Base-by-base conservation (phyloP, 2,888 invertebrate genomes). In the Gastracanthus pulcherrimus region DNA sequence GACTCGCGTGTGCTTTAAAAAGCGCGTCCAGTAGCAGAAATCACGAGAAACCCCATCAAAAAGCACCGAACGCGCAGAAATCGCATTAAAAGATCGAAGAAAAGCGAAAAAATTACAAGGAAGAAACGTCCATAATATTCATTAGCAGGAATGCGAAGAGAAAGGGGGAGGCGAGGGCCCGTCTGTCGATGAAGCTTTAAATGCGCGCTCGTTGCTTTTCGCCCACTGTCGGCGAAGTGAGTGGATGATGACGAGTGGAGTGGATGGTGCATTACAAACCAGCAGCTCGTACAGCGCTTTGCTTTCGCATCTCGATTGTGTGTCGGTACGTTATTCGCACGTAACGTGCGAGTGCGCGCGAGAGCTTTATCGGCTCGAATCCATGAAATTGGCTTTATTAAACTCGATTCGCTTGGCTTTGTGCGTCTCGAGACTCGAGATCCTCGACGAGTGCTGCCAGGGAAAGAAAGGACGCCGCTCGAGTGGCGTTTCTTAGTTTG, bases 331-430 rank as follows among this genome's bases (percentile, higher is more conserved):
- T 9, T 1, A 16, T 36, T 13, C 31, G 11, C 48, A 26, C 58
- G 16, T 23, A 29, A 19, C 48, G 19, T 11, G 48, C 23, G 5
- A 29, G 16, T 36, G 2, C n/a, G n/a, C 2, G 6, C 55, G 3
- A 13, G n/a, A n/a, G 23, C 62, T 64, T 69, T 55, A 71, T 64
- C 71, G n/a, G 55, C 7, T 36, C 6, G n/a, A 38, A 64, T 64
- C 78, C 48, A 70, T 76, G 45, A 36, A 34, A 76, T 77, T 77
- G 48, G 48, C 62, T 77, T 64, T 78, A 78, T 71, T 71, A 64
- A 78, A 55, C 51, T 71, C 41, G 36, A 70, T 69, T 76, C 64
- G 58, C 67, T 69, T 69, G 23, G 58, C 69, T 48, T 58, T 38
- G 11, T 69, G 16, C 38, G 19, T 48, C 23, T 74, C 64, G 11